Evolutionary conservation across 2,888 invertebrate genomes (phyloP).

Genomic region (Artemia sp.): DNA sequence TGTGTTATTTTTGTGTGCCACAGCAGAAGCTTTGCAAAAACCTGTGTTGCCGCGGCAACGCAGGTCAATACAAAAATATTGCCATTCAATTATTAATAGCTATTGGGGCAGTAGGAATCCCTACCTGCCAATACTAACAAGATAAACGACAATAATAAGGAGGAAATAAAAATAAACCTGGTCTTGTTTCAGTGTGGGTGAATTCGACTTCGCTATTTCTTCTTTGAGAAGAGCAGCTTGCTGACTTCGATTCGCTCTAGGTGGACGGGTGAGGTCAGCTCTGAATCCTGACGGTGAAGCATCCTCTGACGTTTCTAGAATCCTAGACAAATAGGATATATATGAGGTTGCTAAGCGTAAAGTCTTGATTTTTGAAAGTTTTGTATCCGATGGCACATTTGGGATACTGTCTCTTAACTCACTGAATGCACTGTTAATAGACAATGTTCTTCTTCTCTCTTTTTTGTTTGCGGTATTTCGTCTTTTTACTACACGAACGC

Average conservation of each 20-base stretch:
- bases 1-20: no score
- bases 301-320: conserved; percentile 61
- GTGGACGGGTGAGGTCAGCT: conserved; percentile 3
- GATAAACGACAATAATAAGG: no score
- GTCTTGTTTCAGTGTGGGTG: not conserved
- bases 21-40: no score
- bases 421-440: conserved; percentile 86
- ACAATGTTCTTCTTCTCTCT: conserved; percentile 73
- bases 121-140: no score
- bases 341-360: conserved; percentile 78
- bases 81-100: no score
- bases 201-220: not conserved
- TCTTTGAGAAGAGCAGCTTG: conserved; percentile 3
- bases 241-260: conserved; percentile 1
- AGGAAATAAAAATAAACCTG: not conserved
- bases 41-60: no score
- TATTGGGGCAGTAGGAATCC: no score
- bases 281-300: conserved; percentile 28
- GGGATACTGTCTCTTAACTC: conserved; percentile 84
- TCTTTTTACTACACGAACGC: conserved; percentile 49
- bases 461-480: conserved; percentile 85
- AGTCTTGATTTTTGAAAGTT: conserved; percentile 85
- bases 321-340: conserved; percentile 76
- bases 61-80: no score
- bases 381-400: conserved; percentile 87